Evolutionary conservation across 2,888 invertebrate genomes (phyloP).

Genomic region (Leptinotarsa haldemani): DNA sequence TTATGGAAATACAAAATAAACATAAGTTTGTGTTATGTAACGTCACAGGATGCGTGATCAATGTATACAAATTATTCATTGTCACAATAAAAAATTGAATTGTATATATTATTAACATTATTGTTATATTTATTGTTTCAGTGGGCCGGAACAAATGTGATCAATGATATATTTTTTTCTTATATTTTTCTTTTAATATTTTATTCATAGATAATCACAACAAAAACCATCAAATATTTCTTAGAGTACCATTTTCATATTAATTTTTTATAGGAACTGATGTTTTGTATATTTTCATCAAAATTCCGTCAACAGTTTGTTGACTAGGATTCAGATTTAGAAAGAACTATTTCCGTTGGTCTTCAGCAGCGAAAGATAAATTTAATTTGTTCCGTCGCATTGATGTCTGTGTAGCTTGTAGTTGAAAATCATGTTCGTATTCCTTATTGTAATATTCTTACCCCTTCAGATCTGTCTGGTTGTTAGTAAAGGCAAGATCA

Average conservation of each 20-base stretch:
- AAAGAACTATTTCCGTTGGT: neutral
- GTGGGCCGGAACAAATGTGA: constrained; percentile 48
- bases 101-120: constrained; percentile 65
- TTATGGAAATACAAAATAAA: constrained; percentile 60
- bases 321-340: no score
- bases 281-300: neutral
- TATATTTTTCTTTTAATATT: neutral
- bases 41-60: constrained; percentile 55
- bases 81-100: constrained; percentile 61
- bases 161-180: neutral
- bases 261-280: neutral
- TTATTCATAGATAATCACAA: neutral
- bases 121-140: constrained; percentile 48
- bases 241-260: neutral
- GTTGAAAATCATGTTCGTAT: constrained; percentile 62
- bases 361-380: constrained; percentile 4
- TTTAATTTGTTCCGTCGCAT: constrained; percentile 50
- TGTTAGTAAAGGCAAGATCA: constrained; percentile 65
- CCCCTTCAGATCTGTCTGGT: constrained; percentile 64
- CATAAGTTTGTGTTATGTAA: constrained; percentile 61
- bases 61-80: constrained; percentile 63
- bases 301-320: neutral
- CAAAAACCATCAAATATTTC: neutral
- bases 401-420: constrained; percentile 64
- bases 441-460: constrained; percentile 62